Evolutionary conservation across 1,140 invertebrate genomes (phyloP).

Genomic region (Hycleus phaleratus): DNA sequence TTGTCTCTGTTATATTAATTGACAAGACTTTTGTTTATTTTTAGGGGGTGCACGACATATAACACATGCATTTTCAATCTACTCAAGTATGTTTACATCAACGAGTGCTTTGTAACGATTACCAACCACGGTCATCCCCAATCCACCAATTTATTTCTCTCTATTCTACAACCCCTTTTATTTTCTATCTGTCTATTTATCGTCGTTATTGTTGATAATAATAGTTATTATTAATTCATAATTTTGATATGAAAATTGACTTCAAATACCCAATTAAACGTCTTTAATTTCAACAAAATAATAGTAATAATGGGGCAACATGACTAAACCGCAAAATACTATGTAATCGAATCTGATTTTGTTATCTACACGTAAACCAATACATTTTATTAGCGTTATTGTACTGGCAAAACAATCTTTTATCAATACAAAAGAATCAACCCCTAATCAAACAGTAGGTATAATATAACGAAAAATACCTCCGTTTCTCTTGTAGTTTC

Average conservation of each 20-base stretch:
- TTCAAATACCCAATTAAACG: too few relatives aligned
- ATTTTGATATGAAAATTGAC: too few relatives aligned
- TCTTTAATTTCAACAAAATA: too few relatives aligned
- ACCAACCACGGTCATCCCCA: constrained; percentile 11
- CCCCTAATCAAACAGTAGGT: not conserved
- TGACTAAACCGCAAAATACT: constrained; percentile 4
- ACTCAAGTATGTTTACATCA: constrained; percentile 21
- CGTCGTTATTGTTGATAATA: too few relatives aligned
- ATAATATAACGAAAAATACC: too few relatives aligned
- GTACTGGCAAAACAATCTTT: not conserved
- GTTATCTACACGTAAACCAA: constrained; percentile 1
- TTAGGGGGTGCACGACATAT: constrained; percentile 6
- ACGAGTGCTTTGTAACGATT: constrained; percentile 20
- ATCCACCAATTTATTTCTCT: not conserved
- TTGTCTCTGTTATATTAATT: constrained; percentile 15
- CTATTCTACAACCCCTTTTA: not conserved
- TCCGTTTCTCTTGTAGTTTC: too few relatives aligned
- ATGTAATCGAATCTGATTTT: constrained; percentile 3
- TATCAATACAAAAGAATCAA: not conserved
- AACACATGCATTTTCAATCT: constrained; percentile 20
- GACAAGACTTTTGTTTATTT: constrained; percentile 19
- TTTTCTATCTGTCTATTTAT: too few relatives aligned
- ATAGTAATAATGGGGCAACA: too few relatives aligned
- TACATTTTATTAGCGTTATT: constrained; percentile 4
- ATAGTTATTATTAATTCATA: too few relatives aligned